phyloP scores from a whole-genome alignment of 35 echinoderm and acorn worm species.

The Apostichopus californicus region DNA sequence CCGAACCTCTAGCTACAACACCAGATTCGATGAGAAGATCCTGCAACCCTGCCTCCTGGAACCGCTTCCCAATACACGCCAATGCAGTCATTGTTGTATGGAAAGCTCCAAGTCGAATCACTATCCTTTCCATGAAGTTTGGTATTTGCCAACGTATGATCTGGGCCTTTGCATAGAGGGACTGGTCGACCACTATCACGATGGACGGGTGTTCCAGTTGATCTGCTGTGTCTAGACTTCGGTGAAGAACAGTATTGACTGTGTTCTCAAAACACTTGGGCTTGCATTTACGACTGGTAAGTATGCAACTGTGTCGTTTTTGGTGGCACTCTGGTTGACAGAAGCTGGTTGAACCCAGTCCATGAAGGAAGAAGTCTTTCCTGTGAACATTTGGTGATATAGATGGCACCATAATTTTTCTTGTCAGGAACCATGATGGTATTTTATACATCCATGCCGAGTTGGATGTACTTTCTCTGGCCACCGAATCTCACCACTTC shows the following conservation, averaged over 20 bases:
- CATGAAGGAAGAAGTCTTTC: constrained; percentile 25
- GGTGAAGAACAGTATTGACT: constrained; percentile 65
- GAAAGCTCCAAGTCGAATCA: not conserved
- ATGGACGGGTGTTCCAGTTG: not conserved
- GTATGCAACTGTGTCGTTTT: constrained; percentile 56
- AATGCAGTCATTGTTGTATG: not conserved
- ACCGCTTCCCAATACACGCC: constrained; percentile 23
- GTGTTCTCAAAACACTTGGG: constrained; percentile 64
- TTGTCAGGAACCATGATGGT: too few species aligned
- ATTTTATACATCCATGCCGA: too few species aligned
- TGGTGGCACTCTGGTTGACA: constrained; percentile 7
- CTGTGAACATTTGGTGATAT: not conserved
- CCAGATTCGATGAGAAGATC: constrained; percentile 9
- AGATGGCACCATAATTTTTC: not conserved
- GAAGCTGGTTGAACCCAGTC: constrained; percentile 63
- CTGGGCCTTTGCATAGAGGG: constrained; percentile 76
- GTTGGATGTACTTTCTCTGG: not conserved
- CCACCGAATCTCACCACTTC: too few species aligned
- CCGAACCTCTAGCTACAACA: not conserved
- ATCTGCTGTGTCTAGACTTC: constrained; percentile 55
- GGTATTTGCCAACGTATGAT: constrained; percentile 67
- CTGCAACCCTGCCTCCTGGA: not conserved
- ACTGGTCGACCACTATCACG: constrained; percentile 68
- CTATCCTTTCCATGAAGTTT: constrained; percentile 26
- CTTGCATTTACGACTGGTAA: constrained; percentile 74